phyloP scores from a whole-genome alignment of 2,888 invertebrate species.

The Ametastegia equiseti region DNA sequence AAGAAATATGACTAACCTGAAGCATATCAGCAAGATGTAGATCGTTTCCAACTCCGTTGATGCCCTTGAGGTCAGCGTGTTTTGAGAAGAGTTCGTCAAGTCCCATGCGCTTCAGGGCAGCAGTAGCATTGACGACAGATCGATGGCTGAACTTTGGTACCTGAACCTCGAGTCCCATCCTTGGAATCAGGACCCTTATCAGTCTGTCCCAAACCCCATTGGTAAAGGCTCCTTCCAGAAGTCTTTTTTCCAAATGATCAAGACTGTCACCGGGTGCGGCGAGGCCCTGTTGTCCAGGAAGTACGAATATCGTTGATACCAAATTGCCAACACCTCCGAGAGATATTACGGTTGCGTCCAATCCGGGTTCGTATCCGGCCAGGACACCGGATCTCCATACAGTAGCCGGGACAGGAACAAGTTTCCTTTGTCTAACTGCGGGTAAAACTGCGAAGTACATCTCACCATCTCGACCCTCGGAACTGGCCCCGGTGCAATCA shows the following conservation, averaged over 20 bases:
- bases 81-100: slow-evolving; percentile 87
- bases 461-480: slow-evolving; percentile 89
- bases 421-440: slow-evolving; percentile 86
- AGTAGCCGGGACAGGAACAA: slow-evolving; percentile 90
- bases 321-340: slow-evolving; percentile 85
- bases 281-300: slow-evolving; percentile 92
- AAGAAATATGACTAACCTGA: too few relatives aligned
- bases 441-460: slow-evolving; percentile 92
- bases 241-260: slow-evolving; percentile 84
- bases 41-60: slow-evolving; percentile 89
- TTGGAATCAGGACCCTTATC: slow-evolving; percentile 85
- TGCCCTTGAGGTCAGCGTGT: slow-evolving; percentile 88
- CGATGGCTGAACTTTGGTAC: slow-evolving; percentile 90
- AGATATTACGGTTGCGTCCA: slow-evolving; percentile 91
- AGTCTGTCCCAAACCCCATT: slow-evolving; percentile 86
- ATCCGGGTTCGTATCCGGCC: slow-evolving; percentile 90
- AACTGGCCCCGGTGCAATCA: slow-evolving; percentile 86
- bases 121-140: slow-evolving; percentile 89
- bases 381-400: slow-evolving; percentile 87
- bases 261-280: slow-evolving; percentile 88
- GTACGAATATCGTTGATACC: slow-evolving; percentile 88
- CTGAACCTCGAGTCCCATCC: slow-evolving; percentile 88
- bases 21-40: slow-evolving; percentile 90
- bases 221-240: slow-evolving; percentile 81
- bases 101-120: slow-evolving; percentile 88